Base-by-base conservation (phyloP, 2,888 invertebrate genomes). In the Thalpophila matura region DNA sequence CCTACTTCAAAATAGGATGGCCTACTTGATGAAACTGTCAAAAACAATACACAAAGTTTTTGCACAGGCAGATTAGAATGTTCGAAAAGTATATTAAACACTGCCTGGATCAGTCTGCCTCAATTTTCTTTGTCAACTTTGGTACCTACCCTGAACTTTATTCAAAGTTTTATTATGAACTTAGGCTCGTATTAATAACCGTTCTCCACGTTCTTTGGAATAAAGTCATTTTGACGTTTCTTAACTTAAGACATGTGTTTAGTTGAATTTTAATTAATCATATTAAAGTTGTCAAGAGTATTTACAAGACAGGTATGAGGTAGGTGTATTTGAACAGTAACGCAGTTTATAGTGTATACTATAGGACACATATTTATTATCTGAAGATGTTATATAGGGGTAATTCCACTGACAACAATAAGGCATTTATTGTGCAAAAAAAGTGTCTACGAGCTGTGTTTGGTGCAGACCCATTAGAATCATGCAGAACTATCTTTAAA, bases 181-280 rank as follows among this genome's bases (percentile, higher is more conserved):
- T 70, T 66, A 3, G 18, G 40, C 2, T 18, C 62, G 42, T 51
- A 51, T 35, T 62, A 70, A 61, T 69, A 58, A 27, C 33, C 68
- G 46, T 16, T 37, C 40, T 26, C 20, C 37, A 35, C 40, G n/a
- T 20, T 40, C 12, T 46, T 50, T 7, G 14, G 33, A 18, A 7
- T 59, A 45, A 70, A 70, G 35, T 58, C 43, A 59, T 54, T 58
- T 31, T 31, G 64, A 38, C 43, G 45, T 55, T 6, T 20, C n/a
- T n/a, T 45, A 27, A 29, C 29, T 50, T 50, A 49, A 72, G 55
- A 50, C 65, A 61, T 60, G 27, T 33, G 43, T 60, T 45, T 69
- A 24, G 31, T 49, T 27, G 27, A 35, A 56, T 58, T 47, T 60
- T 33, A 58, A 46, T 59, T 46, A 53, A 31, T 54, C 16, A 43